Percentiles rank a stretch among this genome's conserved stretches.
Conservation (phyloP, 2,797 vertebrate species). For the Gorsachius magnificus region DNA sequence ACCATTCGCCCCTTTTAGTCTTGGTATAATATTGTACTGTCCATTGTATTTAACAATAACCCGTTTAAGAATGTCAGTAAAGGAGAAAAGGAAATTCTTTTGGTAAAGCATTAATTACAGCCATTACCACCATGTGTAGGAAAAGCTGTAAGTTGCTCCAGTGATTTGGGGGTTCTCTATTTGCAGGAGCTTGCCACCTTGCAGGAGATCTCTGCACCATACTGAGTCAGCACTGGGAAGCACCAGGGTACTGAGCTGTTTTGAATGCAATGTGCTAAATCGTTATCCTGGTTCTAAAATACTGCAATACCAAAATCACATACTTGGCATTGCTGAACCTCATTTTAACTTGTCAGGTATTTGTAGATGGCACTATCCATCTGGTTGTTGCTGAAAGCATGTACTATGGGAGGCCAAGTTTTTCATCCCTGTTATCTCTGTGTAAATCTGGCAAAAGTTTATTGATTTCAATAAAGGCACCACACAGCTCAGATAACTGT, state of each 20-base stretch:
- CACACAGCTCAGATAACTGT: not conserved
- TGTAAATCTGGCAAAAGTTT: not conserved
- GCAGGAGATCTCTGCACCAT: not conserved
- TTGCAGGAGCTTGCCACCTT: not conserved
- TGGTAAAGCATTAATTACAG: not conserved
- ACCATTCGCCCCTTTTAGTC: not conserved
- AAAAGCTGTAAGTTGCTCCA: not conserved
- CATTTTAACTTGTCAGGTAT: not conserved
- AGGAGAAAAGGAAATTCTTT: not conserved
- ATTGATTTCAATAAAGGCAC: not conserved
- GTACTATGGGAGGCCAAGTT: not conserved
- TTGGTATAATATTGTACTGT: not conserved
- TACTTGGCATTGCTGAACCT: not conserved
- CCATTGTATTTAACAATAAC: not conserved
- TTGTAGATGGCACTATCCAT: not conserved
- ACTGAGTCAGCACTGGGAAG: not conserved
- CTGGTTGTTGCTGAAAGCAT: not conserved
- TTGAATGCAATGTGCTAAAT: not conserved
- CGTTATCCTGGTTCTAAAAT: not conserved
- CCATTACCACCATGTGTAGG: not conserved
- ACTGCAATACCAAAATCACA: not conserved
- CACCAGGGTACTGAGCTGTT: not conserved
- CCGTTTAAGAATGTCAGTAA: not conserved
- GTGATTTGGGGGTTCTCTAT: not conserved
- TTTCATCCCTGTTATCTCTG: not conserved